Conservation (phyloP, 37 sponge, comb jelly and placozoan genomes). For the Ianthella basta region DNA sequence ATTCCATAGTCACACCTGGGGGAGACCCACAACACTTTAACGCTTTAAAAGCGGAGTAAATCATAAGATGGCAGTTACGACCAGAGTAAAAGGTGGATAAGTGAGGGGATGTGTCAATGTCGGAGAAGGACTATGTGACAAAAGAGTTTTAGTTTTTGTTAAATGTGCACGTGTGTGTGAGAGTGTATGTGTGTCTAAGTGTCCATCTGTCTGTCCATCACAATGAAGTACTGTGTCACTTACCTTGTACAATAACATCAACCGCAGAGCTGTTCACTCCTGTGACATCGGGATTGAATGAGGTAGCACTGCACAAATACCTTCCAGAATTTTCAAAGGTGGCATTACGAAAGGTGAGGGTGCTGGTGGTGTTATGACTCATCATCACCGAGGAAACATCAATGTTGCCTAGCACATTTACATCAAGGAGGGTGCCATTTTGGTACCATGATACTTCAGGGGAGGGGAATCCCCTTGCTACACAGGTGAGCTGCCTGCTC, state of each 20-base stretch:
- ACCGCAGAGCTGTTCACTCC: constrained; percentile 3
- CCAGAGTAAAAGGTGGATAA: too few relatives aligned
- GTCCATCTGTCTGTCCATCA: not conserved
- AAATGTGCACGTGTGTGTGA: not conserved
- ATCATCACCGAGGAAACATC: not conserved
- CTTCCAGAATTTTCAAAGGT: constrained; percentile 40
- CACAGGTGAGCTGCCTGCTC: constrained; percentile 24
- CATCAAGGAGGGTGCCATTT: constrained; percentile 34
- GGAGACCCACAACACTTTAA: too few relatives aligned
- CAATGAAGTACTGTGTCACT: not conserved
- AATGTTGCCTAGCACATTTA: not conserved
- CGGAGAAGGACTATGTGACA: too few relatives aligned
- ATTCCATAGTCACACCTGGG: too few relatives aligned
- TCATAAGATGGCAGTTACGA: too few relatives aligned
- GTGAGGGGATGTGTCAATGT: too few relatives aligned
- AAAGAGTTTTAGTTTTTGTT: too few relatives aligned
- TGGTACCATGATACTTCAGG: constrained; percentile 51
- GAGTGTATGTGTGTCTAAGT: not conserved
- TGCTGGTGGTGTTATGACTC: not conserved
- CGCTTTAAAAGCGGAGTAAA: too few relatives aligned
- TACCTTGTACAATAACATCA: constrained; percentile 51
- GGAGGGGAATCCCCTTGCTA: constrained; percentile 35
- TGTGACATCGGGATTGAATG: not conserved
- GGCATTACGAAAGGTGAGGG: constrained; percentile 29
- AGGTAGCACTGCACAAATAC: constrained; percentile 40